Conservation (phyloP, 30 jellyfish, hydroid and myxozoan genomes). For the Catostylus mosaicus region DNA sequence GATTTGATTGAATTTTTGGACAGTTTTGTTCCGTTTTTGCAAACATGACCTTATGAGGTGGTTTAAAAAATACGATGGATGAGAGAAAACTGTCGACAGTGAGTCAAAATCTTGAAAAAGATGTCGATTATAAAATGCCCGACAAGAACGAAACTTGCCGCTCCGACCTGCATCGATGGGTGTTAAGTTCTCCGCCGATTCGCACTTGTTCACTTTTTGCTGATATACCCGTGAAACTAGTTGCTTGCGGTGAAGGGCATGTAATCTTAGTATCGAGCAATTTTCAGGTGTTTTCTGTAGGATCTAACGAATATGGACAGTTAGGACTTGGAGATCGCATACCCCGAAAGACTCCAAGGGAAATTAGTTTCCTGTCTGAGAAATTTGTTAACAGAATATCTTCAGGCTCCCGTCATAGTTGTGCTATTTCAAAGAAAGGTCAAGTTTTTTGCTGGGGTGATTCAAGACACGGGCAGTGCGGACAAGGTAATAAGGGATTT, state of each 20-base stretch:
- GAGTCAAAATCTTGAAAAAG: neutral
- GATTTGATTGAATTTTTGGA: neutral
- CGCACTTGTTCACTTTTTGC: constrained; percentile 51
- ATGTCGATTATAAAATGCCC: neutral
- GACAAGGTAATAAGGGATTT: constrained; percentile 87
- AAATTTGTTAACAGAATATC: constrained; percentile 51
- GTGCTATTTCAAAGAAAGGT: constrained; percentile 80
- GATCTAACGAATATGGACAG: constrained; percentile 89
- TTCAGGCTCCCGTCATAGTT: constrained; percentile 91
- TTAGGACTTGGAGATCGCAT: constrained; percentile 92
- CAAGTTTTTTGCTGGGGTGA: constrained; percentile 96
- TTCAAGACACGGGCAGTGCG: constrained; percentile 98
- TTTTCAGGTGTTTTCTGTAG: constrained; percentile 71
- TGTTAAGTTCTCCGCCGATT: neutral
- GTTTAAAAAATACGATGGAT: neutral
- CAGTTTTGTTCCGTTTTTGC: no score
- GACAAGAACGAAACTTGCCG: constrained; percentile 43
- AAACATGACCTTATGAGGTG: no score
- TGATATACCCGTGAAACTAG: constrained; percentile 63
- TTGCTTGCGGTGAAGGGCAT: constrained; percentile 92
- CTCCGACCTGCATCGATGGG: constrained; percentile 62
- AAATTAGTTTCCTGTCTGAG: constrained; percentile 48
- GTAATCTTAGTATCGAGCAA: constrained; percentile 65
- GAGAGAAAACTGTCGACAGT: neutral
- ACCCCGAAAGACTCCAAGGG: constrained; percentile 60